Conservation (phyloP, 2,113 vertebrate species). For the Clinocottus analis region DNA sequence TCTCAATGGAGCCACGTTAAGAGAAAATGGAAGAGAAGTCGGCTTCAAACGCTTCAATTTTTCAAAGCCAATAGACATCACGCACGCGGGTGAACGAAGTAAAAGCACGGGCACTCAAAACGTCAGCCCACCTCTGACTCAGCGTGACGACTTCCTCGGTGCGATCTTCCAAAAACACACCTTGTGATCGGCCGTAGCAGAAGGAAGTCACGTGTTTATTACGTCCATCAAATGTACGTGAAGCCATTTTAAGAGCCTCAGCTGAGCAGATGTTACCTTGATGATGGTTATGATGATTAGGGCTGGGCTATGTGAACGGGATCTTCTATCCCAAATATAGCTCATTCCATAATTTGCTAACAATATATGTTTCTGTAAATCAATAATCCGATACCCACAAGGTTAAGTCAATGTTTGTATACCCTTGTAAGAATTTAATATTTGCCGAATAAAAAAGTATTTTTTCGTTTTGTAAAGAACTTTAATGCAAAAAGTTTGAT, state of each 20-base stretch:
- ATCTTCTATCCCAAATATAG: too few relatives aligned
- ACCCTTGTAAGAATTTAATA: too few relatives aligned
- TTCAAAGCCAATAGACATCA: background rate
- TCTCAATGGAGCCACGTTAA: background rate
- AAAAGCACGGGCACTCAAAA: background rate
- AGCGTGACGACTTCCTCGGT: background rate
- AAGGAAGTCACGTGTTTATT: background rate
- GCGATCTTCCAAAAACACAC: background rate
- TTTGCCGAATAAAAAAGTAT: too few relatives aligned
- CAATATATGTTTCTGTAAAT: too few relatives aligned
- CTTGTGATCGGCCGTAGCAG: background rate
- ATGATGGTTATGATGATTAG: too few relatives aligned
- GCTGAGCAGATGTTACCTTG: too few relatives aligned
- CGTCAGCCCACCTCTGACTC: background rate
- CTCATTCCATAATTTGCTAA: too few relatives aligned
- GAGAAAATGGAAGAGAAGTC: background rate
- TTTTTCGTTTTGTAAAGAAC: too few relatives aligned
- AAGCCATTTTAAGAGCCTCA: background rate
- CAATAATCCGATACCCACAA: too few relatives aligned
- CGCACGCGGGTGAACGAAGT: background rate
- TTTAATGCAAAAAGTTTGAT: too few relatives aligned
- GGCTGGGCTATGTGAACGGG: too few relatives aligned
- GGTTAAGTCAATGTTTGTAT: too few relatives aligned
- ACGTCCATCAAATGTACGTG: background rate
- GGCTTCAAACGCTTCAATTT: background rate